Evolutionary conservation across 1,140 invertebrate species (phyloP).

Genomic region (Aphelinus certus): DNA sequence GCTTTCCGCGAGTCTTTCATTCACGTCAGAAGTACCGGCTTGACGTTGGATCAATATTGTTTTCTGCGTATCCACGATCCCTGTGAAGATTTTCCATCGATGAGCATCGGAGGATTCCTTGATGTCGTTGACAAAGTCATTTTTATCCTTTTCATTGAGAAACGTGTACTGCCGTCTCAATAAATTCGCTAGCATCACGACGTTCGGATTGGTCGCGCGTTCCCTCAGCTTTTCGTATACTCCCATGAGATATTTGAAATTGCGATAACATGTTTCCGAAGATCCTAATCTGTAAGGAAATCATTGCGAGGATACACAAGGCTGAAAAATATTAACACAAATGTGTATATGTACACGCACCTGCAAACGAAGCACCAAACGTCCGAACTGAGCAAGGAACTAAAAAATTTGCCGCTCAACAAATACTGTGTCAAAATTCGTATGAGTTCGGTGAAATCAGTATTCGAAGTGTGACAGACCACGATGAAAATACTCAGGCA

Average conservation of each 20-base stretch:
- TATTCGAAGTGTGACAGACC: constrained; percentile 44
- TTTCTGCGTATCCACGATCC: constrained; percentile 5
- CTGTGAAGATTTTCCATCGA: neutral
- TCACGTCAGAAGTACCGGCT: constrained; percentile 17
- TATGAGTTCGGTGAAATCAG: constrained; percentile 50
- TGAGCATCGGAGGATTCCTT: constrained; percentile 36
- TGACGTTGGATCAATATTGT: constrained; percentile 5
- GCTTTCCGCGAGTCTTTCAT: constrained; percentile 20
- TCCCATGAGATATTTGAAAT: constrained; percentile 53
- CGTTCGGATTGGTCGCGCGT: constrained; percentile 47
- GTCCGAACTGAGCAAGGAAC: constrained; percentile 53
- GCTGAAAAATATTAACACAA: constrained; percentile 3
- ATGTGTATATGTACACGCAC: constrained; percentile 27
- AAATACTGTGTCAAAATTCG: constrained; percentile 54
- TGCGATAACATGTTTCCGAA: constrained; percentile 49
- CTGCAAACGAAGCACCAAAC: constrained; percentile 57
- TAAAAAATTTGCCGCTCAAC: constrained; percentile 51
- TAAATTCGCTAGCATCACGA: constrained; percentile 48
- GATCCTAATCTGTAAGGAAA: constrained; percentile 50
- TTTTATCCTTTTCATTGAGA: constrained; percentile 48
- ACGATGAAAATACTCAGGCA: constrained; percentile 48
- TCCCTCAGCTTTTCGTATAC: constrained; percentile 46
- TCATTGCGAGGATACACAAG: neutral
- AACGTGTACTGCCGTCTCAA: constrained; percentile 52
- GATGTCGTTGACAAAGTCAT: constrained; percentile 44